Percentiles rank a stretch among this genome's conserved stretches.
Conservation (phyloP, 2,797 vertebrate genomes). For the Neosalanx taihuensis region DNA sequence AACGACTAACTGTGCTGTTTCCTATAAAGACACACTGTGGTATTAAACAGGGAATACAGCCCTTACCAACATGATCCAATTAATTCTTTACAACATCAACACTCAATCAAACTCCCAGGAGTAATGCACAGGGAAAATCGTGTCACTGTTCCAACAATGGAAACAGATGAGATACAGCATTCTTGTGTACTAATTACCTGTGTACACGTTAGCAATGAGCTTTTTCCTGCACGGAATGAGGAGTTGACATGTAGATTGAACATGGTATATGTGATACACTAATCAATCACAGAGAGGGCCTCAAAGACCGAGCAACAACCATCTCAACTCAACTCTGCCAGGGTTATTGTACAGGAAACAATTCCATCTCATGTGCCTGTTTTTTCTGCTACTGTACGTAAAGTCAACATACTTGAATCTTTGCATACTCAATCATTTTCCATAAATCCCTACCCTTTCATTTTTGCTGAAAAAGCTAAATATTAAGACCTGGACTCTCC, state of each 20-base stretch:
- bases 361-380: background rate
- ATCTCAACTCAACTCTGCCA: background rate
- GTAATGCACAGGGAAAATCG: slow-evolving; percentile 26
- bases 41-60: slow-evolving; percentile 35
- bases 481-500: slow-evolving; percentile 39
- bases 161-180: slow-evolving; percentile 44
- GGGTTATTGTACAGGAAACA: slow-evolving; percentile 26
- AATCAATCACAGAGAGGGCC: slow-evolving; percentile 27
- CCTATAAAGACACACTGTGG: slow-evolving; percentile 30
- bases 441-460: background rate
- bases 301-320: slow-evolving; percentile 31
- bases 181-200: slow-evolving; percentile 52
- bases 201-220: slow-evolving; percentile 35
- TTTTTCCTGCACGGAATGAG: slow-evolving; percentile 21
- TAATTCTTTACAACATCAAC: slow-evolving; percentile 52
- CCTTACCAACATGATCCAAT: slow-evolving; percentile 46
- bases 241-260: slow-evolving; percentile 27
- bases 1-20: slow-evolving; percentile 8
- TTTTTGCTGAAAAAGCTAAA: slow-evolving; percentile 25
- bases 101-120: slow-evolving; percentile 40
- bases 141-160: slow-evolving; percentile 32
- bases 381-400: background rate
- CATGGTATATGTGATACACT: slow-evolving; percentile 23
- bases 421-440: slow-evolving; percentile 17
- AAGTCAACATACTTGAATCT: slow-evolving; percentile 27